Percentiles rank a stretch among this genome's conserved stretches.
Conservation (phyloP, 2,797 vertebrate species). For the Sebastes cheni region DNA sequence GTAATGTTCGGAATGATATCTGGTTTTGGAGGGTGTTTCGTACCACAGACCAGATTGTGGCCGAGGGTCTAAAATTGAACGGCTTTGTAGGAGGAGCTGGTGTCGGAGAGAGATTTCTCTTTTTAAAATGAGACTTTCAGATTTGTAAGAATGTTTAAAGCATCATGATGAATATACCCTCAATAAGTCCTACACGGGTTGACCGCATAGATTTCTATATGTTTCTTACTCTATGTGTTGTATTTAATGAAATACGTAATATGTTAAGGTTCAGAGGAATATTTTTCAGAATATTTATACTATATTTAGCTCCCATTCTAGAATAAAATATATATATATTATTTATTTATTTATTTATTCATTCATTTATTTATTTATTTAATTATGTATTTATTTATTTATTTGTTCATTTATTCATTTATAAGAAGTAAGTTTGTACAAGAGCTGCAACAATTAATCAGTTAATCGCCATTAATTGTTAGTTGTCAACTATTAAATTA, state of each 20-base stretch:
- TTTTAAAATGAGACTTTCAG: constrained; percentile 1
- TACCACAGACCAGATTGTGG: constrained; percentile 76
- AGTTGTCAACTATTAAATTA: too few species aligned
- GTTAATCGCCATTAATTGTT: rapidly evolving
- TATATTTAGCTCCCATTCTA: too few species aligned
- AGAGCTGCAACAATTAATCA: too few species aligned
- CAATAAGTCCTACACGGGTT: neutral
- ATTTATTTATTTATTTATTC: too few species aligned
- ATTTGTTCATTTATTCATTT: too few species aligned
- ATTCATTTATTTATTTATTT: rapidly evolving
- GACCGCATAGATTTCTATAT: neutral
- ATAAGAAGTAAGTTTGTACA: too few species aligned
- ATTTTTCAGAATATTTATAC: too few species aligned
- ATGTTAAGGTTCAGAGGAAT: neutral
- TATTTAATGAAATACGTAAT: neutral
- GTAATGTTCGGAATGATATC: constrained; percentile 78
- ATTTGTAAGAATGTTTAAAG: neutral
- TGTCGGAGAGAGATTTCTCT: constrained; percentile 33
- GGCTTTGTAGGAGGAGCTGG: constrained; percentile 39
- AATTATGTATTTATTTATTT: too few species aligned
- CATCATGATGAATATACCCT: neutral
- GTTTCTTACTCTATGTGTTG: neutral
- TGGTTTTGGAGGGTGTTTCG: constrained; percentile 69
- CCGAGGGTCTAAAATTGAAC: constrained; percentile 66
- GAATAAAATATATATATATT: too few species aligned